A percentile compares a stretch with the other conserved stretches of the same genome.
Evolutionary conservation across 2,888 invertebrate genomes (phyloP).

Genomic region (Geotrupes spiniger): DNA sequence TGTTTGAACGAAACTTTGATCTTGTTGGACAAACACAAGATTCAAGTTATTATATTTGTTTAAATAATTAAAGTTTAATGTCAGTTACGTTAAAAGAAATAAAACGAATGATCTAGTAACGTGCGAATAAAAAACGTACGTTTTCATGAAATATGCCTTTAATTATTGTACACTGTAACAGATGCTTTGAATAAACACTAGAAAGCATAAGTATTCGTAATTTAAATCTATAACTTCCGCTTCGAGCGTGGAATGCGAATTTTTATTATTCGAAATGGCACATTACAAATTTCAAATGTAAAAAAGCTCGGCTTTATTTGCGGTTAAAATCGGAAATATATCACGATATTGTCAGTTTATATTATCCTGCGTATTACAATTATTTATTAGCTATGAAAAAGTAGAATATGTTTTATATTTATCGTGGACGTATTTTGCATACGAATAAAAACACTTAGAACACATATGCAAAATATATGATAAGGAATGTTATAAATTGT

Average conservation of each 20-base stretch:
- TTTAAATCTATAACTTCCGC: background rate
- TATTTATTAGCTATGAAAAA: conserved; percentile 4
- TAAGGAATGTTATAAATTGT: conserved; percentile 1
- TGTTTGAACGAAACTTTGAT: too few relatives aligned
- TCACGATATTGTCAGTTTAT: conserved; percentile 13
- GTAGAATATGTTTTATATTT: background rate
- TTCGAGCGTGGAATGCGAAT: background rate
- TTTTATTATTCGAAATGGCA: conserved; percentile 1
- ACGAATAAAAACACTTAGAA: background rate
- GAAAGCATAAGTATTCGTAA: background rate
- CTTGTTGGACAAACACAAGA: too few relatives aligned
- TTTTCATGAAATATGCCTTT: conserved; percentile 2
- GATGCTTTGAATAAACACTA: conserved; percentile 5
- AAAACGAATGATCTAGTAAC: background rate
- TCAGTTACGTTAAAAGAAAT: too few relatives aligned
- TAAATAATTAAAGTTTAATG: too few relatives aligned
- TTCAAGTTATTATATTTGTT: too few relatives aligned
- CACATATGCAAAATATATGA: conserved; percentile 1
- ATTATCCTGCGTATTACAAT: conserved; percentile 12
- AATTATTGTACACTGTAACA: conserved; percentile 5
- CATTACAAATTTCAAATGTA: conserved; percentile 5
- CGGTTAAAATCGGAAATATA: conserved; percentile 4
- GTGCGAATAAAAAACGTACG: background rate
- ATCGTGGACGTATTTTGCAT: background rate
- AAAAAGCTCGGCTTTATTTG: conserved; percentile 5